phyloP scores from a whole-genome alignment of 1,140 invertebrate genomes.

The Portunus trituberculatus region DNA sequence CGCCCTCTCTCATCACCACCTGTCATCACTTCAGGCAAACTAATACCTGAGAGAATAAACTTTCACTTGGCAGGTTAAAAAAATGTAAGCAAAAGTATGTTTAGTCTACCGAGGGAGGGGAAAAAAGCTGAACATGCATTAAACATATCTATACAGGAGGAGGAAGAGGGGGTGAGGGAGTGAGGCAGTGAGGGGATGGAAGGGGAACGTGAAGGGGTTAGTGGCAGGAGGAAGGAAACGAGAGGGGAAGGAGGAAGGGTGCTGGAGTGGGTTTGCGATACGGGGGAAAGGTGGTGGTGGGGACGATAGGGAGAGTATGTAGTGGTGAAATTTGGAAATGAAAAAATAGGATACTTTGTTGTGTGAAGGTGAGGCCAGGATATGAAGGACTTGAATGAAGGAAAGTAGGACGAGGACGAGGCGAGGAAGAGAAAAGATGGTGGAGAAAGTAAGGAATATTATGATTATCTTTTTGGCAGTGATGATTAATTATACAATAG shows the following conservation, averaged over 20 bases:
- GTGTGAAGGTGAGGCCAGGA: too few species aligned
- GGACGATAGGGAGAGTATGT: not conserved
- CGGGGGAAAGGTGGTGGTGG: not conserved
- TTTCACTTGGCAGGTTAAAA: constrained; percentile 17
- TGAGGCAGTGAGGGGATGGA: not conserved
- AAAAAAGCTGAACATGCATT: constrained; percentile 40
- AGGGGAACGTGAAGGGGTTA: too few species aligned
- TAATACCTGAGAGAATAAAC: constrained; percentile 42
- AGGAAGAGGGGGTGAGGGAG: not conserved
- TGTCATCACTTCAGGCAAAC: constrained; percentile 42
- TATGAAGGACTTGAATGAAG: too few species aligned
- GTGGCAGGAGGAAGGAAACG: not conserved
- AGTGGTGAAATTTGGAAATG: not conserved
- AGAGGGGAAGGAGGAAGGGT: constrained; percentile 2
- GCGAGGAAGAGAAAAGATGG: too few species aligned
- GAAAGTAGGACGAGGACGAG: too few species aligned
- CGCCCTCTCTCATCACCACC: not conserved
- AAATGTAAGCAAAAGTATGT: constrained; percentile 36
- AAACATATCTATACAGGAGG: constrained; percentile 33
- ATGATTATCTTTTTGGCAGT: too few species aligned
- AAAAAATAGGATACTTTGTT: too few species aligned
- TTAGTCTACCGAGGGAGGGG: constrained; percentile 35
- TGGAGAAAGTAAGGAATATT: too few species aligned
- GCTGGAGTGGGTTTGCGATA: not conserved
- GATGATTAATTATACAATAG: too few species aligned